Base-by-base conservation (phyloP, 2,113 vertebrate genomes). In the Bubo bubo region DNA sequence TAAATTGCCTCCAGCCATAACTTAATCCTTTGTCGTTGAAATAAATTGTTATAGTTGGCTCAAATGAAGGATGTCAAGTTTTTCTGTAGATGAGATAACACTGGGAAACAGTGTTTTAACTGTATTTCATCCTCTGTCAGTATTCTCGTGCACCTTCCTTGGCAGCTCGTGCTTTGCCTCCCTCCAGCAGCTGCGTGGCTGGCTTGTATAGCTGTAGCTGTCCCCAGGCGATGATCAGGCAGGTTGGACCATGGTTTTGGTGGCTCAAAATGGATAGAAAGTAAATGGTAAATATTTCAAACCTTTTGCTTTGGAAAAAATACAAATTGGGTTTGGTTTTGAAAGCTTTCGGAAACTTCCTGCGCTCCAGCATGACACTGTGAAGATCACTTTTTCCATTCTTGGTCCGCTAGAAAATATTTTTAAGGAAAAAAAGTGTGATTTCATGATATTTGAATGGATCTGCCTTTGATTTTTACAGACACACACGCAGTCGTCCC, bases 1-100 rank as follows among this genome's bases (percentile, higher is more conserved):
- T 77, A 82, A 80, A 82, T 86, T 67, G 82, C 93, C 94, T 95
- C 45, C 60, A 86, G 87, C 67, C 90, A 71, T 72, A 87, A 66
- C 80, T 90, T 94, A 87, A 96, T 86, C 73, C 41, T 37, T 60
- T 76, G 47, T 90, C 53, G 71, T 16, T 80, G 79, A 79, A 94
- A 80, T 80, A 90, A 81, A 47, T 89, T 82, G 81, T 77, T 67
- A 21, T 50, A 91, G 62, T 92, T 83, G 63, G 80, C 92, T 87
- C 35, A 62, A 58, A 70, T 53, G 79, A 77, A 86, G 60, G 87
- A 47, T 81, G 83, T 37, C 34, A 72, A 17, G n/a, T 75, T 93
- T 93, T 95, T 23, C 14, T 67, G 41, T 60, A 45, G 82, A 60
- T 87, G 63, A 82, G 72, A 88, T 92, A 95, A 79, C 32, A 26